Conservation (phyloP, 2,797 vertebrate genomes). For the Pterois miles region DNA sequence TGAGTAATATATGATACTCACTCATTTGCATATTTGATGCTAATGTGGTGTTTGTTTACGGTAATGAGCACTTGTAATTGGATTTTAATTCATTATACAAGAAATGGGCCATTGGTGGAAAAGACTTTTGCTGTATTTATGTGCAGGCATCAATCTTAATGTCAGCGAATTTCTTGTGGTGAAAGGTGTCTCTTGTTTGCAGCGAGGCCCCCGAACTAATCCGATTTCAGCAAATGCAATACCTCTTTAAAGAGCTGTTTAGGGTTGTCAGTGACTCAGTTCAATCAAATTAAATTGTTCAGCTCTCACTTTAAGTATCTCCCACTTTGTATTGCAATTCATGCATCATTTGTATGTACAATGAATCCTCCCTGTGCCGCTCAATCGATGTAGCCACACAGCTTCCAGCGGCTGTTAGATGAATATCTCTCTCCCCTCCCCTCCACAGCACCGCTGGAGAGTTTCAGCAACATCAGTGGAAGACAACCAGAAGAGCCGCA, state of each 20-base stretch:
- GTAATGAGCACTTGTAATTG: constrained; percentile 68
- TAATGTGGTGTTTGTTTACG: constrained; percentile 72
- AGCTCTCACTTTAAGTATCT: constrained; percentile 36
- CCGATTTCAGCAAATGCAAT: constrained; percentile 17
- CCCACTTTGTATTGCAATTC: constrained; percentile 29
- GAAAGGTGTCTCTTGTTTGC: constrained; percentile 38
- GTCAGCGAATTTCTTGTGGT: not conserved
- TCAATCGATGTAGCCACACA: constrained; percentile 49
- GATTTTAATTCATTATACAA: constrained; percentile 66
- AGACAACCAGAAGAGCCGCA: constrained; percentile 24
- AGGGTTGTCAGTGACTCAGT: constrained; percentile 34
- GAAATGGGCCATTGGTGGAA: constrained; percentile 34
- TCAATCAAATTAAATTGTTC: constrained; percentile 63
- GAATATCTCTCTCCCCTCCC: constrained; percentile 33
- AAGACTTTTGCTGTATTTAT: constrained; percentile 2
- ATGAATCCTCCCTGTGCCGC: constrained; percentile 30
- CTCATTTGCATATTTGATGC: constrained; percentile 64
- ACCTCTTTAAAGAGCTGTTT: constrained; percentile 47
- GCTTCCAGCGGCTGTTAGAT: constrained; percentile 50
- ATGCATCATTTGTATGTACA: constrained; percentile 56
- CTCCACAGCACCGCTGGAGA: constrained; percentile 15
- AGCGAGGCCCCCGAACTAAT: constrained; percentile 31
- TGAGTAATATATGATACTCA: constrained; percentile 54
- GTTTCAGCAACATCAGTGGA: constrained; percentile 37
- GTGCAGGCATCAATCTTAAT: constrained; percentile 36